A percentile compares a stretch with the other conserved stretches of the same genome.
Evolutionary conservation across 2,888 invertebrate species (phyloP).

Genomic region (Synergus laeviventris): DNA sequence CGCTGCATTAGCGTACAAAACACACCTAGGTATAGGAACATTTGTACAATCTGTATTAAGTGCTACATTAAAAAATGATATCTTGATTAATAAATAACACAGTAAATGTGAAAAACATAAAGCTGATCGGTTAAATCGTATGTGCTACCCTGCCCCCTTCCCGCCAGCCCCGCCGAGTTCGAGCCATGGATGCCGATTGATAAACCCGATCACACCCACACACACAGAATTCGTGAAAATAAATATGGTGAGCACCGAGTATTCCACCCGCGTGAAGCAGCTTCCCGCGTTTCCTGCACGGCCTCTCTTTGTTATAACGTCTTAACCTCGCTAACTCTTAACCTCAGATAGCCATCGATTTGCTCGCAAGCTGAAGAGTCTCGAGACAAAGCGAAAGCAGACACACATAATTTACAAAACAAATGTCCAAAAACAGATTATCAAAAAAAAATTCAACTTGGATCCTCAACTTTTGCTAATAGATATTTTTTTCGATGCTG

Average conservation of each 20-base stretch:
- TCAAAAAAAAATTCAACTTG: neutral
- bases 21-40: slow-evolving; percentile 71
- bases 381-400: slow-evolving; percentile 31
- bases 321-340: slow-evolving; percentile 66
- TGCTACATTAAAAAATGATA: slow-evolving; percentile 66
- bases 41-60: slow-evolving; percentile 75
- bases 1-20: slow-evolving; percentile 56
- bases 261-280: slow-evolving; percentile 56
- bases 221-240: slow-evolving; percentile 63
- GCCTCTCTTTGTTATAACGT: slow-evolving; percentile 63
- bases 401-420: neutral
- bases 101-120: slow-evolving; percentile 51
- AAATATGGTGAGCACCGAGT: slow-evolving; percentile 76
- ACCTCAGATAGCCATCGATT: slow-evolving; percentile 50
- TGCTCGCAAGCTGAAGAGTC: slow-evolving; percentile 26
- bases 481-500: too few relatives aligned
- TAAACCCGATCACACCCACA: slow-evolving; percentile 66
- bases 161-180: slow-evolving; percentile 77
- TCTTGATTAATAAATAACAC: slow-evolving; percentile 65
- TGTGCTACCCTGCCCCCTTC: slow-evolving; percentile 61
- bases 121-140: slow-evolving; percentile 50
- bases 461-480: neutral
- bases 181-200: slow-evolving; percentile 74
- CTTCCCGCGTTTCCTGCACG: slow-evolving; percentile 66
- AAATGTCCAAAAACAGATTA: too few relatives aligned